These are phyloP conservation scores for human DNA, from an alignment of 2,113 vertebrate genomes.

Conservation along the genomic window DNA sequence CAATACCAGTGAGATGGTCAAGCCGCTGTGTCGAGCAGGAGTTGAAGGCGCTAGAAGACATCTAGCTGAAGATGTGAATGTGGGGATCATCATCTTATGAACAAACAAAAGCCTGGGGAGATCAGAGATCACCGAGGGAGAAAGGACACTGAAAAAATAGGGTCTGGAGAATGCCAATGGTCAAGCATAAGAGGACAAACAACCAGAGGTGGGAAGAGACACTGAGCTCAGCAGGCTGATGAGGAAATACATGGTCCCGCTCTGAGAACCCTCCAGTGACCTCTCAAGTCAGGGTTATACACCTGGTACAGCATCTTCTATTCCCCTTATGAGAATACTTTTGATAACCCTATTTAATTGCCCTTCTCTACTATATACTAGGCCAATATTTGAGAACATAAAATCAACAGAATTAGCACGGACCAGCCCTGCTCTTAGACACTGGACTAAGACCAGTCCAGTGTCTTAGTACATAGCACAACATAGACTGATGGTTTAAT, in stretches of 20 bases:
- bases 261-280: background rate
- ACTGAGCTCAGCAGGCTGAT: background rate
- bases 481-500: rapidly evolving
- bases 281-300: background rate
- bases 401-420: background rate
- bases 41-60: background rate
- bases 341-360: background rate
- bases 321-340: background rate
- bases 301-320: background rate
- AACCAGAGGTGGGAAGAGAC: background rate
- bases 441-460: too few species aligned
- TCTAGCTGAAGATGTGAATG: background rate
- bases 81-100: background rate
- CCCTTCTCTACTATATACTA: background rate
- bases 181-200: background rate
- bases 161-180: background rate
- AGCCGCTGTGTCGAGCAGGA: background rate
- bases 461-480: background rate
- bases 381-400: background rate
- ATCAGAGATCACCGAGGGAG: background rate
- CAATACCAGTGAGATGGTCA: background rate
- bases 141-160: background rate
- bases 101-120: background rate
- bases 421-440: background rate
- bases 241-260: background rate